Evolutionary conservation across 2,797 vertebrate genomes (phyloP).

Genomic region (Poecilia gillii): DNA sequence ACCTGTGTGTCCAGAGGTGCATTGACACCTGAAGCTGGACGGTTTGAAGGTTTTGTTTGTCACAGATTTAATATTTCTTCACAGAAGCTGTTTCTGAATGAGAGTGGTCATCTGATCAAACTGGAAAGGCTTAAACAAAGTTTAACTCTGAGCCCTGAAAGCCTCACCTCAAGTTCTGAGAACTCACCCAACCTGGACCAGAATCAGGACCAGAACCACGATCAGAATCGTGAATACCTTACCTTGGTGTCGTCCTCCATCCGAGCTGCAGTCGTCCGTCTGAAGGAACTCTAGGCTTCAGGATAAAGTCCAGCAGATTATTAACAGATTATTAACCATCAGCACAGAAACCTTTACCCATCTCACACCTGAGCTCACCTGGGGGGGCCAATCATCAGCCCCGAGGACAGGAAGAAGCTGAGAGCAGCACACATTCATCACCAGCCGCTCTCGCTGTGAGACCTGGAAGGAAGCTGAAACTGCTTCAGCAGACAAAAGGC

Average conservation of each 20-base stretch:
- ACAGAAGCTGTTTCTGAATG: not conserved
- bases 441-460: not conserved
- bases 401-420: not conserved
- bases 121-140: not conserved
- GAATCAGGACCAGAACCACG: not conserved
- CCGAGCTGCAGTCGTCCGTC: not conserved
- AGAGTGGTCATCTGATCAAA: not conserved
- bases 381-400: not conserved
- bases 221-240: conserved; percentile 8
- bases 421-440: not conserved
- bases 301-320: conserved; percentile 57
- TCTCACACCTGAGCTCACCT: conserved; percentile 4
- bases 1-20: not conserved
- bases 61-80: not conserved
- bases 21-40: not conserved
- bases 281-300: conserved; percentile 4
- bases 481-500: not conserved
- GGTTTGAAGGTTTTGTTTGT: not conserved
- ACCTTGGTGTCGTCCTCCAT: conserved; percentile 55
- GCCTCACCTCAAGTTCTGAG: not conserved
- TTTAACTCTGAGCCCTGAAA: not conserved
- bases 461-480: not conserved
- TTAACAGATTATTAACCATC: conserved; percentile 27
- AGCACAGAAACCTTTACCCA: conserved; percentile 12
- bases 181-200: not conserved